Evolutionary conservation across 2,797 vertebrate species (phyloP), one percentile per base, ranked within the genome.

Genomic region (Polyboroides typus): DNA sequence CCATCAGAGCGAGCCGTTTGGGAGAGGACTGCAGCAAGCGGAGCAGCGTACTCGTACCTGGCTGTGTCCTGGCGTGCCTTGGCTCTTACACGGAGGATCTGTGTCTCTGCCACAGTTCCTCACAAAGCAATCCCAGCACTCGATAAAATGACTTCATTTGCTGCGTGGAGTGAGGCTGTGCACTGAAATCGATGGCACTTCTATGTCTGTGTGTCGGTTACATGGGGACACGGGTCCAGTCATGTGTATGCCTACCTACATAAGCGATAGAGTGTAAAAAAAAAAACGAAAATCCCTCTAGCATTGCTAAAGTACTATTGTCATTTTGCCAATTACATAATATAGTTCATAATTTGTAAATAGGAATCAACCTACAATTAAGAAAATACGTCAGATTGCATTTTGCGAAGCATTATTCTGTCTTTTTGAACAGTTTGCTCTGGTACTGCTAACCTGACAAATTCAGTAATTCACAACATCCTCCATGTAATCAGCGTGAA

Each of bases 361-460:
- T 62, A 78, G 50, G 53, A 79, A 91, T 86, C 82, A 64, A 62
- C 56, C 50, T 68, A n/a, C 76, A 92, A 40, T 95, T 96, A 89
- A 84, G 93, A 71, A 88, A 88, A 84, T 80, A 84, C 75, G 56
- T 91, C 62, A 48, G 88, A 70, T 31, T 70, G 64, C 21, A 25
- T 92, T 89, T 93, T 74, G 34, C 9, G 31, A 79, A 81, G 74
- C 67, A n/a, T 86, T 80, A 33, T 76, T 83, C 27, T 91, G 58
- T 73, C n/a, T 63, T 20, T 91, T 59, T 59, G 73, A 50, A 17
- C 29, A 53, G 88, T 70, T 71, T 68, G 62, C 63, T 87, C 21
- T 64, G 1, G 0, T 72, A 33, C 56, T n/a, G 87, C 73, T 87
- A 36, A 81, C 48, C 62, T 85, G 89, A 52, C 58, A 64, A 22